Conservation (phyloP, 1,140 invertebrate species). For the Zaprionus ornatus region DNA sequence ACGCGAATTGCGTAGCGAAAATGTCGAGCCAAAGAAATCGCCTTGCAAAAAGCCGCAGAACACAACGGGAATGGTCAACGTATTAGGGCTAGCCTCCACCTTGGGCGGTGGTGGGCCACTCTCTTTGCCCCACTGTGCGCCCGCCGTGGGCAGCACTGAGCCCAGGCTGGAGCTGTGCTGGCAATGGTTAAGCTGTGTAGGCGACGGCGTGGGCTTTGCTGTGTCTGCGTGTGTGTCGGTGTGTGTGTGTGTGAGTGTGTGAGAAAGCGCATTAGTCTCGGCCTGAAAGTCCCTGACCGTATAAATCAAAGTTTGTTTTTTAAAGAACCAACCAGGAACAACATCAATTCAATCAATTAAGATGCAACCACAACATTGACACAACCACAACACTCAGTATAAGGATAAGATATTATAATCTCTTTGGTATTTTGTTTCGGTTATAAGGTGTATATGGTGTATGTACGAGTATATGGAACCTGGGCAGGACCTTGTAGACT, state of each 20-base stretch:
- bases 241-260: conserved; percentile 19
- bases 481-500: conserved; percentile 84
- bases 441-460: conserved; percentile 19
- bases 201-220: conserved; percentile 25
- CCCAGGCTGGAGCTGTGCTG: conserved; percentile 32
- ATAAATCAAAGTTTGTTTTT: conserved; percentile 2
- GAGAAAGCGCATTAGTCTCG: conserved; percentile 43
- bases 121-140: conserved; percentile 2
- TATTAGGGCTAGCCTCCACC: conserved; percentile 31
- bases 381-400: conserved; percentile 80
- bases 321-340: conserved; percentile 59
- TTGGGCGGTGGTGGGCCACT: conserved; percentile 17
- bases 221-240: conserved; percentile 11
- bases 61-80: conserved; percentile 75
- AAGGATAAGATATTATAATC: conserved; percentile 45
- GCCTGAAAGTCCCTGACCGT: conserved; percentile 15
- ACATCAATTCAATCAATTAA: conserved; percentile 71
- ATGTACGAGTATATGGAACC: conserved; percentile 41
- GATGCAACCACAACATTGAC: conserved; percentile 81
- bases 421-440: conserved; percentile 26
- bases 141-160: conserved; percentile 22
- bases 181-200: conserved; percentile 45
- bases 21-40: conserved; percentile 75
- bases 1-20: conserved; percentile 61
- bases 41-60: conserved; percentile 77